phyloP scores from a whole-genome alignment of 2,888 invertebrate species.

The Synergus laeviventris region DNA sequence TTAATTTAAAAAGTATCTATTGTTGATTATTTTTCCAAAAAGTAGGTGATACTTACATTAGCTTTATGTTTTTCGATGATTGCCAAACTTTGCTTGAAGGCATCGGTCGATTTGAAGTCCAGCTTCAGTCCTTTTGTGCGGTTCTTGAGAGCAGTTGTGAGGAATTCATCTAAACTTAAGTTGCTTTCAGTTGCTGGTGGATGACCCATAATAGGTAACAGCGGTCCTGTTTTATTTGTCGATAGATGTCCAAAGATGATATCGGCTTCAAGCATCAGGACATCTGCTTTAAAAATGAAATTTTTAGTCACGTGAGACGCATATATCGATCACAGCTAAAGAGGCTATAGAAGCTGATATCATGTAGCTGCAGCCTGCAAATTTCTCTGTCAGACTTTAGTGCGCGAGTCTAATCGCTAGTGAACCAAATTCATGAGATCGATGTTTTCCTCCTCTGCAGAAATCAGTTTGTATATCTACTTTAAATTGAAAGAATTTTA shows the following conservation, averaged over 20 bases:
- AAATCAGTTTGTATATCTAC: slow-evolving; percentile 19
- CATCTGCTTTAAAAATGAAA: slow-evolving; percentile 45
- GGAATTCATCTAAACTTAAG: slow-evolving; percentile 85
- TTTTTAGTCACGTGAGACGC: slow-evolving; percentile 52
- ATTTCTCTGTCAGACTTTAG: slow-evolving; percentile 26
- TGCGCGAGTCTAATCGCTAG: slow-evolving; percentile 33
- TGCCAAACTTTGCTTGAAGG: slow-evolving; percentile 80
- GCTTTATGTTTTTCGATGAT: slow-evolving; percentile 74
- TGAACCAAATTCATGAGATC: slow-evolving; percentile 38
- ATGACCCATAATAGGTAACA: slow-evolving; percentile 90
- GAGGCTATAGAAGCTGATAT: slow-evolving; percentile 50
- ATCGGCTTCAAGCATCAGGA: slow-evolving; percentile 92
- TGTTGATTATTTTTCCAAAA: background rate
- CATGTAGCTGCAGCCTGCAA: slow-evolving; percentile 2
- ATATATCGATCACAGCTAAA: slow-evolving; percentile 65
- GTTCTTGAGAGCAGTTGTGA: slow-evolving; percentile 79
- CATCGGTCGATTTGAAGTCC: slow-evolving; percentile 90
- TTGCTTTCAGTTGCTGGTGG: slow-evolving; percentile 86
- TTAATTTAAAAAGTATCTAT: background rate
- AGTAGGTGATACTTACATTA: slow-evolving; percentile 69
- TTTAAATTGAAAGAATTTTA: slow-evolving; percentile 21
- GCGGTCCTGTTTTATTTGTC: slow-evolving; percentile 72
- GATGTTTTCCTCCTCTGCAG: slow-evolving; percentile 13
- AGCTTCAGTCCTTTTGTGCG: slow-evolving; percentile 88
- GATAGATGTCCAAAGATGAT: slow-evolving; percentile 81